Conservation (phyloP, 2,113 vertebrate species). For the Cacatua alba region DNA sequence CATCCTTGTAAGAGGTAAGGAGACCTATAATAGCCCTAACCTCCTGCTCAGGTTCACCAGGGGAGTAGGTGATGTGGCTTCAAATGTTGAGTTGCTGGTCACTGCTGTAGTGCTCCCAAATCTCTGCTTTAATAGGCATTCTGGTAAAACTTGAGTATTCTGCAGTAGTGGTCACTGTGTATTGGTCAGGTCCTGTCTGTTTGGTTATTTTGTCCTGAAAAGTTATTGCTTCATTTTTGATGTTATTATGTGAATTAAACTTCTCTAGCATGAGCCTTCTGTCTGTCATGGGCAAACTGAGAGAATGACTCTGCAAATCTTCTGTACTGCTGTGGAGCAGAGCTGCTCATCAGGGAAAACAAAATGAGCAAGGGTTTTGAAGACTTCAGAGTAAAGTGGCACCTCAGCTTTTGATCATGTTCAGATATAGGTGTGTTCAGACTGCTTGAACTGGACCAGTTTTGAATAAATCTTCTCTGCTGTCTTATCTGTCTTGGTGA, state of each 20-base stretch:
- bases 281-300: not conserved
- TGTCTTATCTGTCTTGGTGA: not conserved
- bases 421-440: not conserved
- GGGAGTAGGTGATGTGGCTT: not conserved
- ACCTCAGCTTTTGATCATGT: not conserved
- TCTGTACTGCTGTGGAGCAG: not conserved
- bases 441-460: not conserved
- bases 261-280: not conserved
- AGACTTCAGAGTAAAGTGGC: not conserved
- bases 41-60: not conserved
- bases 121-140: not conserved
- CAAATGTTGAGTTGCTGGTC: not conserved
- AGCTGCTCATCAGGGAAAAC: not conserved
- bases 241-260: not conserved
- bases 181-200: not conserved
- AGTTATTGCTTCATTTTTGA: not conserved
- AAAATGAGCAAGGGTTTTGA: not conserved
- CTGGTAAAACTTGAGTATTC: not conserved
- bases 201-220: not conserved
- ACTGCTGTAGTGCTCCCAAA: not conserved
- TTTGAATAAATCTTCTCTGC: not conserved
- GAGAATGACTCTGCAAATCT: constrained; percentile 31
- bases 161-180: not conserved
- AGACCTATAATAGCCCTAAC: not conserved
- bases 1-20: not conserved